Evolutionary conservation across 2,888 invertebrate species (phyloP).

Genomic region (Coenonympha glycerion): DNA sequence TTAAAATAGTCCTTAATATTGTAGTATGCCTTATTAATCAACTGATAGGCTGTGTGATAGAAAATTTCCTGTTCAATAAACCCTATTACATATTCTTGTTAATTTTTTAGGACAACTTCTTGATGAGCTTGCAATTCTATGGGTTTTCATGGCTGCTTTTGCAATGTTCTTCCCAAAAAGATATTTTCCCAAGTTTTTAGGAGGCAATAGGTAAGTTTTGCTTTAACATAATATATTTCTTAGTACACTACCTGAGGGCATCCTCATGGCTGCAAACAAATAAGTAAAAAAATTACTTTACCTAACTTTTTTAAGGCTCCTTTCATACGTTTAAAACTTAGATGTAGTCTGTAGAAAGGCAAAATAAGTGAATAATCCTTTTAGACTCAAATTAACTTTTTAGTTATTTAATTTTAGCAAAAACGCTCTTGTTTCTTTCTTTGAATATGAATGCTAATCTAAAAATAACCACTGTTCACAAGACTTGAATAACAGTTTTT

Average conservation of each 20-base stretch:
- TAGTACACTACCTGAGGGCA: too few species aligned
- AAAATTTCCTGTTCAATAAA: too few species aligned
- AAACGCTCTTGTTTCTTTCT: not conserved
- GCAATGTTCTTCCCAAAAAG: conserved; percentile 83
- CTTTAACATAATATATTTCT: too few species aligned
- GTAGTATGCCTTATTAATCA: too few species aligned
- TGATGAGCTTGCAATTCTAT: conserved; percentile 87
- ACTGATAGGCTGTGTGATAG: too few species aligned
- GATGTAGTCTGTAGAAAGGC: too few species aligned
- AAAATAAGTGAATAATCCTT: too few species aligned
- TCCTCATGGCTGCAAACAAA: too few species aligned
- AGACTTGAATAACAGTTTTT: not conserved
- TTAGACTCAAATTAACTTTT: not conserved
- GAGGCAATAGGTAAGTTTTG: conserved; percentile 77
- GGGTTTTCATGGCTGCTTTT: conserved; percentile 87
- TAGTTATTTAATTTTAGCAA: not conserved
- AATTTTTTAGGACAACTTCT: conserved; percentile 80
- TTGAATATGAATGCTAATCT: not conserved
- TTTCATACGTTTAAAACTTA: too few species aligned
- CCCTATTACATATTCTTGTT: not conserved
- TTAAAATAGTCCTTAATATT: too few species aligned
- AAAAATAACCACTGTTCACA: not conserved
- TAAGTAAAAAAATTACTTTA: too few species aligned
- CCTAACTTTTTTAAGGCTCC: too few species aligned
- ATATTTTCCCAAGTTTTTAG: conserved; percentile 80